Evolutionary conservation across 1,140 invertebrate genomes (phyloP), one percentile per base, ranked within the genome.

Genomic region (Drosophila nannoptera): DNA sequence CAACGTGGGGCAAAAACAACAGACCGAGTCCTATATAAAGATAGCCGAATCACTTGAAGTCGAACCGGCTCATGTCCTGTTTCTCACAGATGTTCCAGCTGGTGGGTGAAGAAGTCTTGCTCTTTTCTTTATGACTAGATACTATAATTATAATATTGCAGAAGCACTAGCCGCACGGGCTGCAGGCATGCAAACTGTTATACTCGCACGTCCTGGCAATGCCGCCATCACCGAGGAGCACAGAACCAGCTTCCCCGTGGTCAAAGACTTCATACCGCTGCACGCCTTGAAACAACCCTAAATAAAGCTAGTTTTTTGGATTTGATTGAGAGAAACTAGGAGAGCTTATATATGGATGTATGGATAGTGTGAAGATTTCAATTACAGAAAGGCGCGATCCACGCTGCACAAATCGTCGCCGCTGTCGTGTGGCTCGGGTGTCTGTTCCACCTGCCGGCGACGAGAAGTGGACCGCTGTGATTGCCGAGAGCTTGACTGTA

Each of bases 1-100:
- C 7, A 93, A 92, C 43, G 92, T 95, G 48, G 97, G 97, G 0
- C 81, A 92, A 22, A 98, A 98, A 89, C 92, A 93, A 72, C 93
- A 96, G 72, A 63, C 90, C 4, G 75, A 90, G 6, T 96, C 95
- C 63, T 97, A 97, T 77, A 91, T 90, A 61, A 94, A 93, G 53
- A 98, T 98, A 70, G 90, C 93, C 0, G 91, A 92, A 62, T 91
- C 94, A 73, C 92, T 97, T 35, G 90, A 90, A 38, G 90, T 90
- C 32, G 89, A 91, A 36, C 87, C 94, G 14, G 91, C 92, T 22
- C 91, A 96, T 49, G 92, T 97, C 43, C 78, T 97, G 1, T 98
- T 97, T 87, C 90, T 98, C 0, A 98, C 96, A 40, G 97, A 98
- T 90, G 90, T 94, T 87, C 90, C 93, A 8, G 93, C 93, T 92